Conservation (phyloP, 2,888 invertebrate species). For the Neelides folsomi region DNA sequence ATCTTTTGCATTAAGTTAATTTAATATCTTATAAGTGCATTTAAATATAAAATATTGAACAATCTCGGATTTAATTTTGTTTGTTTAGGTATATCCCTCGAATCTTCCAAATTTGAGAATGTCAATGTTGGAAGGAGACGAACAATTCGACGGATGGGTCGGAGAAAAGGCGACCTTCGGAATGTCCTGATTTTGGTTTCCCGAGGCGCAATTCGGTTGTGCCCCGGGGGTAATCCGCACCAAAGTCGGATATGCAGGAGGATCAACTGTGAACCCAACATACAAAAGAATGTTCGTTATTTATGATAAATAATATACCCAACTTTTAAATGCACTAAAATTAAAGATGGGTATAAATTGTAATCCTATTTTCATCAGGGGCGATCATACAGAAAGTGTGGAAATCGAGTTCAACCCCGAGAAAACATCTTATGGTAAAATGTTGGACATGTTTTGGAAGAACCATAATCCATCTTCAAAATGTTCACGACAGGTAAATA, state of each 20-base stretch:
- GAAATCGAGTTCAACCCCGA: constrained; percentile 81
- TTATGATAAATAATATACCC: no score
- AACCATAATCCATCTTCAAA: constrained; percentile 79
- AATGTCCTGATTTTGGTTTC: constrained; percentile 90
- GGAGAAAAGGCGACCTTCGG: constrained; percentile 66
- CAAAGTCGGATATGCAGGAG: constrained; percentile 87
- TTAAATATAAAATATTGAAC: no score
- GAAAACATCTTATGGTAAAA: constrained; percentile 55
- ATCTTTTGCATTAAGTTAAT: no score
- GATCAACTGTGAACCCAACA: constrained; percentile 61
- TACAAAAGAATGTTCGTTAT: constrained; percentile 68
- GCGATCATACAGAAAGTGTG: constrained; percentile 87
- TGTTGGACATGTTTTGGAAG: constrained; percentile 77
- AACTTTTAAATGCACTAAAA: no score
- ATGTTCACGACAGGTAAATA: constrained; percentile 69
- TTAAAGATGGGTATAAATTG: no score
- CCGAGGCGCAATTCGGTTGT: constrained; percentile 60
- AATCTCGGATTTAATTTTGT: no score
- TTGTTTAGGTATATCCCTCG: no score
- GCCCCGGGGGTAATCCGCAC: constrained; percentile 69
- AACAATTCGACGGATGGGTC: constrained; percentile 15
- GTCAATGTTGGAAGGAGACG: no score
- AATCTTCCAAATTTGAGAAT: no score
- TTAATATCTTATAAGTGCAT: no score
- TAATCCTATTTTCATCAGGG: constrained; percentile 52